Evolutionary conservation across 2,797 vertebrate species (phyloP).

Genomic region (Acropternis orthonyx): DNA sequence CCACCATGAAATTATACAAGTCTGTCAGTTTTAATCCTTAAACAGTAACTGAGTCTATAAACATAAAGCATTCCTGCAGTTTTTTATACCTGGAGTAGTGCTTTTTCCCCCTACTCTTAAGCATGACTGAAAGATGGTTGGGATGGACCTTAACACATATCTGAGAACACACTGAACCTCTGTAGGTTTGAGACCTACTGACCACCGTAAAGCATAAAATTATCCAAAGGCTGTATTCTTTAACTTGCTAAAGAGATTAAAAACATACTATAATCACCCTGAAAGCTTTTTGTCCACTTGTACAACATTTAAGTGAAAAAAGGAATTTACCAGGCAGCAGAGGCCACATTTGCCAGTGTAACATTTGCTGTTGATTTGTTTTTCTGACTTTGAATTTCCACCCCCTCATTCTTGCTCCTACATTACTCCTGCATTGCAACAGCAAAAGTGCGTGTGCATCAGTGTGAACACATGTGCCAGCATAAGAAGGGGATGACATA

Average conservation of each 20-base stretch:
- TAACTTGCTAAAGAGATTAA: neutral
- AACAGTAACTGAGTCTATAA: neutral
- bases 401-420: neutral
- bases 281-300: neutral
- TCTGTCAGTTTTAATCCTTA: neutral
- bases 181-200: neutral
- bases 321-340: neutral
- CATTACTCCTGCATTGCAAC: neutral
- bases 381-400: neutral
- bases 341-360: neutral
- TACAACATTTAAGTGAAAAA: neutral
- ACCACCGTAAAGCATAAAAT: neutral
- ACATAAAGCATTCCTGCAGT: neutral
- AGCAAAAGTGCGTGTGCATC: accelerated
- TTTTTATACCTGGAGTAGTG: neutral
- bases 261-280: neutral
- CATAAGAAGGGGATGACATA: neutral
- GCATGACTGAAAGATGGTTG: neutral
- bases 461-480: neutral
- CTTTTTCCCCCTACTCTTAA: accelerated
- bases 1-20: neutral
- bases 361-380: neutral
- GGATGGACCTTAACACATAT: neutral
- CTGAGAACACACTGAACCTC: neutral
- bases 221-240: neutral